Percentiles rank a stretch among this genome's conserved stretches.
These are phyloP conservation scores for Empis livida DNA, from an alignment of 2,888 invertebrate species.

Conservation along the genomic window DNA sequence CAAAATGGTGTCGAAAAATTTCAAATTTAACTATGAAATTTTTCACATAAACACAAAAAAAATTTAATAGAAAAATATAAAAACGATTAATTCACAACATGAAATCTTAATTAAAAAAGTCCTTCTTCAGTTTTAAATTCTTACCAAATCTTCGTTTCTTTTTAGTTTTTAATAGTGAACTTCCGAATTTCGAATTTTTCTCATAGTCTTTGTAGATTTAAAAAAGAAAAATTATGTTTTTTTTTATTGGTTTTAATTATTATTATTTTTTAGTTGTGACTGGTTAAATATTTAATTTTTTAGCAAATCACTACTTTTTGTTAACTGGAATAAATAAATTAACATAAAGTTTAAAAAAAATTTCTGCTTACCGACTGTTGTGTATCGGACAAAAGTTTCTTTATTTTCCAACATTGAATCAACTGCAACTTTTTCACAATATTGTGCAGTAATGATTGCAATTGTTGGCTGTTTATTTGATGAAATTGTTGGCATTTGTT, in stretches of 20 bases:
- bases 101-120: too few relatives aligned
- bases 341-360: too few relatives aligned
- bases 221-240: slow-evolving; percentile 1
- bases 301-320: too few relatives aligned
- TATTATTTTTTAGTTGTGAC: too few relatives aligned
- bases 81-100: background rate
- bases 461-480: slow-evolving; percentile 88
- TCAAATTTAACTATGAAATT: background rate
- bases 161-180: slow-evolving; percentile 34
- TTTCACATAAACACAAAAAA: background rate
- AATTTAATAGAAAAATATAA: background rate
- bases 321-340: too few relatives aligned
- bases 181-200: slow-evolving; percentile 33
- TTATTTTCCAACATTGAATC: slow-evolving; percentile 97
- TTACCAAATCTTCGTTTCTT: slow-evolving; percentile 38
- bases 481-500: slow-evolving; percentile 86
- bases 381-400: slow-evolving; percentile 90
- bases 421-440: slow-evolving; percentile 95
- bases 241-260: too few relatives aligned
- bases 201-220: slow-evolving; percentile 21
- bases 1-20: background rate
- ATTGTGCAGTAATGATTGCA: slow-evolving; percentile 94
- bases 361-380: slow-evolving; percentile 75
- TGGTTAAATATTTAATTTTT: too few relatives aligned
- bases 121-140: slow-evolving; percentile 11